phyloP scores from a whole-genome alignment of 2,113 vertebrate species.

The Entelurus aequoreus region DNA sequence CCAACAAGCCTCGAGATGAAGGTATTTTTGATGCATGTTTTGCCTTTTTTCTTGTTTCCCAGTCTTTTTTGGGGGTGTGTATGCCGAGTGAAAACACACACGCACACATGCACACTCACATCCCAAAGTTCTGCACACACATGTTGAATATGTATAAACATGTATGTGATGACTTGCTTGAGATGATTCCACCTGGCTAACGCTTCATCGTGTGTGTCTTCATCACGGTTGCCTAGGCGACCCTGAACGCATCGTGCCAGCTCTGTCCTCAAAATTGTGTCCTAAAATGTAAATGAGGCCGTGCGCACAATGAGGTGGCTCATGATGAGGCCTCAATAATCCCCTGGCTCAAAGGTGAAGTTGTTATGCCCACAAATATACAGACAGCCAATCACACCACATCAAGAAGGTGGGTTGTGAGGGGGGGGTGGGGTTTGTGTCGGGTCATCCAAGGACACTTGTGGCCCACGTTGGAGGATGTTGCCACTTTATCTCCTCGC shows the following conservation, averaged over 20 bases:
- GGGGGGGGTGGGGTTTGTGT: not conserved
- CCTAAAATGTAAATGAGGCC: too few relatives aligned
- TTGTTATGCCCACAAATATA: constrained; percentile 43
- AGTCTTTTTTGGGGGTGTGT: constrained; percentile 68
- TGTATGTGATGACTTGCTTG: constrained; percentile 33
- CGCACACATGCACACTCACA: constrained; percentile 24
- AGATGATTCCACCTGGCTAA: constrained; percentile 28
- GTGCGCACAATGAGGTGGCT: constrained; percentile 31
- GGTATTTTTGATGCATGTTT: constrained; percentile 86
- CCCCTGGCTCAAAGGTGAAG: constrained; percentile 43
- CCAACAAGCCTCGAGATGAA: constrained; percentile 81
- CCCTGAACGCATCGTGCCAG: constrained; percentile 40
- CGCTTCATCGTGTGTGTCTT: constrained; percentile 33
- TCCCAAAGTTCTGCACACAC: not conserved
- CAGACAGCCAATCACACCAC: constrained; percentile 39
- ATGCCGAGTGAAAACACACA: constrained; percentile 28
- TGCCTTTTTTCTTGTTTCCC: constrained; percentile 79
- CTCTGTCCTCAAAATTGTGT: constrained; percentile 19
- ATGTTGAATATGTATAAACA: not conserved
- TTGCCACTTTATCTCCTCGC: constrained; percentile 38
- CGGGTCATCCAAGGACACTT: constrained; percentile 52
- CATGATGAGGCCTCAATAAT: constrained; percentile 22
- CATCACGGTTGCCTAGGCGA: constrained; percentile 20
- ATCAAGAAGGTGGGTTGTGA: constrained; percentile 4
- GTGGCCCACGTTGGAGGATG: constrained; percentile 25